phyloP scores from a whole-genome alignment of 2,888 invertebrate genomes.

The Magallana nippona region DNA sequence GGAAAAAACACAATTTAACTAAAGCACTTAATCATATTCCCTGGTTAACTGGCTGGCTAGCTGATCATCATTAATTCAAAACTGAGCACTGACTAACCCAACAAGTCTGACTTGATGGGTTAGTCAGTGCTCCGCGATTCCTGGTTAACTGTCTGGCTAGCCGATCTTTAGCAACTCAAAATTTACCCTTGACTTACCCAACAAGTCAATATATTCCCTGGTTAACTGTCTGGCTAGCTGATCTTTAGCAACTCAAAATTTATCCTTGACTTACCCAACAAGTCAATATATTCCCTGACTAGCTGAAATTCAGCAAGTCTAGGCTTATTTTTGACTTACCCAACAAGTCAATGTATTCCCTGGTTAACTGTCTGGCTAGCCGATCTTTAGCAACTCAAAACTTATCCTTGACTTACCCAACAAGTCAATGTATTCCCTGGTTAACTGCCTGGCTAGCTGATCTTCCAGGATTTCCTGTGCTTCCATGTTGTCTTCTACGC shows the following conservation, averaged over 20 bases:
- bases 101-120: too few relatives aligned
- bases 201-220: neutral
- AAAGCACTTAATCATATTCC: neutral
- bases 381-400: conserved; percentile 49
- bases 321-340: neutral
- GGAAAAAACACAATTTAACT: neutral
- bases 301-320: conserved; percentile 79
- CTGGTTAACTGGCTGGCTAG: neutral
- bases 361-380: conserved; percentile 78
- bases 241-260: too few relatives aligned
- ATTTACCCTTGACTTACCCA: neutral
- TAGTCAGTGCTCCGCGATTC: too few relatives aligned
- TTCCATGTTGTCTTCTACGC: conserved; percentile 70
- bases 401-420: conserved; percentile 81
- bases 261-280: neutral
- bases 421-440: conserved; percentile 93
- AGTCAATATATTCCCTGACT: too few relatives aligned
- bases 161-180: too few relatives aligned
- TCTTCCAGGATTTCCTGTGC: conserved; percentile 78
- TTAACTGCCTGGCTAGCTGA: conserved; percentile 88
- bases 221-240: neutral
- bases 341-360: neutral
- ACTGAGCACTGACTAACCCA: neutral
- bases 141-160: neutral
- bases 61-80: too few relatives aligned